Base-by-base conservation (phyloP, 2,888 invertebrate genomes). In the Brachycybe producta region DNA sequence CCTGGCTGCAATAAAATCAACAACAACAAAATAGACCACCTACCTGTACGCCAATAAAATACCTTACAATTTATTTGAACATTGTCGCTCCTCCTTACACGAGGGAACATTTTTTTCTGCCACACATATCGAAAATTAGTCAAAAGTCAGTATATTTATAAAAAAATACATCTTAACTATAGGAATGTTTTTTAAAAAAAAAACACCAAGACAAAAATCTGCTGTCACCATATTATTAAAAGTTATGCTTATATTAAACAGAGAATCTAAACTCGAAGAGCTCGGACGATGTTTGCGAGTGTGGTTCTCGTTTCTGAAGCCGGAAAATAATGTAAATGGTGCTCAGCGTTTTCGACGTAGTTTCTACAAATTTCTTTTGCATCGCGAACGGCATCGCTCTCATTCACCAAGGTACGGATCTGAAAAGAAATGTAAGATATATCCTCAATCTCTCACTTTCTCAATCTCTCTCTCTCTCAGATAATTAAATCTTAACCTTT, bases 401-500 rank as follows among this genome's bases (percentile, higher is more conserved):
- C 19, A 27, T 34, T 11, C n/a, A 47, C 27, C 2, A 23, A 26
- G 3, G 26, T 26, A 19, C 39, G 47, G 17, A 47, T 35, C 47
- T 47, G 21, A 36, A 38, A 47, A 23, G 8, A 41, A 41, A 19
- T 23, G n/a, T 17, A 7, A 11, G n/a, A n/a, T n/a, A n/a, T n/a
- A n/a, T n/a, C n/a, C n/a, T n/a, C n/a, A n/a, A n/a, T n/a, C n/a
- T n/a, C n/a, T n/a, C n/a, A n/a, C n/a, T n/a, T n/a, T n/a, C n/a
- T n/a, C n/a, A n/a, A n/a, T n/a, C n/a, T n/a, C n/a, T n/a, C n/a
- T n/a, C n/a, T n/a, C n/a, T n/a, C n/a, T n/a, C n/a, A 30, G n/a
- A 30, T 30, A 30, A 11, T 8, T n/a, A n/a, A 30, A 7, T 23
- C 8, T n/a, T 48, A 17, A 57, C 58, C 50, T 44, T 54, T 49